Percentiles rank a stretch among this genome's conserved stretches.
phyloP scores from a whole-genome alignment of 1,140 invertebrate species.

The Zaprionus africanus region DNA sequence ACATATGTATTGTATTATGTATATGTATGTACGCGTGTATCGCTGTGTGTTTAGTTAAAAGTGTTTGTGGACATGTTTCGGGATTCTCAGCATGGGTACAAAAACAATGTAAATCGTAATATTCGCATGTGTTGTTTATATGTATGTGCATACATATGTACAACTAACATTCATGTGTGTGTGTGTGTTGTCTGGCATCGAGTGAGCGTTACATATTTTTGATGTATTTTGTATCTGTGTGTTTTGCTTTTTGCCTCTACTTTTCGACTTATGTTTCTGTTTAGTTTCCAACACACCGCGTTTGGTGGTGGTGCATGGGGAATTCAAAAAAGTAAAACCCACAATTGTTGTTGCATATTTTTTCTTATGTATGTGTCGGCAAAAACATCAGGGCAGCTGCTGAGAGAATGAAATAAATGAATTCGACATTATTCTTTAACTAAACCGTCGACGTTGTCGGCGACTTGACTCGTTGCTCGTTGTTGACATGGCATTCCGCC shows the following conservation, averaged over 20 bases:
- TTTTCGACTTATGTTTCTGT: constrained; percentile 5
- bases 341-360: constrained; percentile 6
- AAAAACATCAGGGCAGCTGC: not conserved
- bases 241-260: constrained; percentile 5
- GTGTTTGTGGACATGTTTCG: constrained; percentile 31
- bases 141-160: constrained; percentile 1
- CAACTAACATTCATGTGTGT: not conserved
- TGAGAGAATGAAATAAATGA: not conserved
- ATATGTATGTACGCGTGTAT: constrained; percentile 10
- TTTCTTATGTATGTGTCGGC: not conserved
- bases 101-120: constrained; percentile 39
- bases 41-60: constrained; percentile 43
- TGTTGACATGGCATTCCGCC: constrained; percentile 2
- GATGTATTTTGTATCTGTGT: constrained; percentile 4
- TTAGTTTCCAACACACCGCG: not conserved
- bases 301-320: not conserved
- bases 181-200: not conserved
- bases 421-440: constrained; percentile 1
- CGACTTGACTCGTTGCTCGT: constrained; percentile 2
- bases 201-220: constrained; percentile 2
- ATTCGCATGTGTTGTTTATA: constrained; percentile 32
- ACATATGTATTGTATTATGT: constrained; percentile 1
- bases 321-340: not conserved
- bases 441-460: not conserved
- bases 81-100: constrained; percentile 70